These are phyloP conservation scores for Drosophila limbata DNA, from an alignment of 2,888 invertebrate species.

Conservation along the genomic window DNA sequence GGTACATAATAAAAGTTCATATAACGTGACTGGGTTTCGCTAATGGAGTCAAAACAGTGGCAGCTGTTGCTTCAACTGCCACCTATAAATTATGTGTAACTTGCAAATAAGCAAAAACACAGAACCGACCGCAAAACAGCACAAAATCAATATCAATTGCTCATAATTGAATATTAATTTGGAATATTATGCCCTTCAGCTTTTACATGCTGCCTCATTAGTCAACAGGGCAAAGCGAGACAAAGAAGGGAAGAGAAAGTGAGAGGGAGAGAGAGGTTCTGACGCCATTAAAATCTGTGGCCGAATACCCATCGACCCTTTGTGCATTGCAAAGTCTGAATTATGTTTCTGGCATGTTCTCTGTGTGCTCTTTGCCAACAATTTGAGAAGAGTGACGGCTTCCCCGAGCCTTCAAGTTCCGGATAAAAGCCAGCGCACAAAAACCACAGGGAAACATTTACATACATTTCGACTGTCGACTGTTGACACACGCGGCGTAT, in stretches of 20 bases:
- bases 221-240: not conserved
- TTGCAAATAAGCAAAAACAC: not conserved
- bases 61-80: slow-evolving; percentile 24
- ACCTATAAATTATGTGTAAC: slow-evolving; percentile 23
- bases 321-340: slow-evolving; percentile 42
- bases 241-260: not conserved
- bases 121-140: not conserved
- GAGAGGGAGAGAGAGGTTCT: not conserved
- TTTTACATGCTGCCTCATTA: slow-evolving; percentile 54
- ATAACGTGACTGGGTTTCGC: slow-evolving; percentile 43
- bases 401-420: slow-evolving; percentile 43
- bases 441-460: slow-evolving; percentile 19
- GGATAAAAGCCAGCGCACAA: slow-evolving; percentile 24
- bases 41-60: slow-evolving; percentile 35
- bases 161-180: slow-evolving; percentile 77
- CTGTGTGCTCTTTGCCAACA: slow-evolving; percentile 19
- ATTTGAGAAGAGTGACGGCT: slow-evolving; percentile 41
- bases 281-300: slow-evolving; percentile 36
- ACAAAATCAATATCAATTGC: slow-evolving; percentile 52
- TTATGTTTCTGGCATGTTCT: slow-evolving; percentile 41
- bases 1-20: slow-evolving; percentile 45
- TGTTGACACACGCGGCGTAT: slow-evolving; percentile 36
- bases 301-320: slow-evolving; percentile 39
- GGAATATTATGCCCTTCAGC: slow-evolving; percentile 42
- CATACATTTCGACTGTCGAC: not conserved